A percentile compares a stretch with the other conserved stretches of the same genome.
Evolutionary conservation across 1,140 invertebrate genomes (phyloP).

Genomic region (Battus philenor): DNA sequence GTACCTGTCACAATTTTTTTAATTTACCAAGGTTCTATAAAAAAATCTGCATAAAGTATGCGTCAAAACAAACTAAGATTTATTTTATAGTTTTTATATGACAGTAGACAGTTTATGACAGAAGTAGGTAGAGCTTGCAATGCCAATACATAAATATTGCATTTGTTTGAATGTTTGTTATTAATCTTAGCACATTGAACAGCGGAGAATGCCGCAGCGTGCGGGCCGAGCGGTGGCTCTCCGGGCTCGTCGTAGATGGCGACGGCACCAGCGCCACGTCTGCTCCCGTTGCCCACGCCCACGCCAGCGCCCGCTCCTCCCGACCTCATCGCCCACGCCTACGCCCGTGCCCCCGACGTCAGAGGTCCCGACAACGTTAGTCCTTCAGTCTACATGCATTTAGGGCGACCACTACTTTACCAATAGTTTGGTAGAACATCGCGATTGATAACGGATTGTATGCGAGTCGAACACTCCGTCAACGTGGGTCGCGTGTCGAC

Average conservation of each 20-base stretch:
- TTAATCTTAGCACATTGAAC: constrained; percentile 11
- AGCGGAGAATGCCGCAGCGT: constrained; percentile 38
- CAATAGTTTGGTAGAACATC: neutral
- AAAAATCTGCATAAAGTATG: too few relatives aligned
- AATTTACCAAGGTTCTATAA: too few relatives aligned
- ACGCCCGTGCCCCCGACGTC: constrained; percentile 15
- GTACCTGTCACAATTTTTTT: too few relatives aligned
- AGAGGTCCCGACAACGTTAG: neutral
- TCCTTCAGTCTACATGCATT: constrained; percentile 7
- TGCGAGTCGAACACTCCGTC: too few relatives aligned
- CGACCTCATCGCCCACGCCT: constrained; percentile 38
- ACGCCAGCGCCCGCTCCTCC: constrained; percentile 31
- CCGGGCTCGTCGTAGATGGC: constrained; percentile 46
- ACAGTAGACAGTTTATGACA: too few relatives aligned
- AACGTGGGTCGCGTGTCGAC: too few relatives aligned
- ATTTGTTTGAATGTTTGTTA: neutral
- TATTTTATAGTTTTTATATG: too few relatives aligned
- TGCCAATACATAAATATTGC: too few relatives aligned
- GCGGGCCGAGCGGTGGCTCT: constrained; percentile 39
- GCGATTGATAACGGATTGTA: neutral
- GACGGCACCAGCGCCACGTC: neutral
- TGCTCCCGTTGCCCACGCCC: constrained; percentile 18
- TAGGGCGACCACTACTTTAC: constrained; percentile 9
- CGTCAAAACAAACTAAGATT: too few relatives aligned
- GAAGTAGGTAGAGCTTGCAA: too few relatives aligned